Conservation (phyloP, 2,113 vertebrate genomes). For the Peromyscus leucopus region DNA sequence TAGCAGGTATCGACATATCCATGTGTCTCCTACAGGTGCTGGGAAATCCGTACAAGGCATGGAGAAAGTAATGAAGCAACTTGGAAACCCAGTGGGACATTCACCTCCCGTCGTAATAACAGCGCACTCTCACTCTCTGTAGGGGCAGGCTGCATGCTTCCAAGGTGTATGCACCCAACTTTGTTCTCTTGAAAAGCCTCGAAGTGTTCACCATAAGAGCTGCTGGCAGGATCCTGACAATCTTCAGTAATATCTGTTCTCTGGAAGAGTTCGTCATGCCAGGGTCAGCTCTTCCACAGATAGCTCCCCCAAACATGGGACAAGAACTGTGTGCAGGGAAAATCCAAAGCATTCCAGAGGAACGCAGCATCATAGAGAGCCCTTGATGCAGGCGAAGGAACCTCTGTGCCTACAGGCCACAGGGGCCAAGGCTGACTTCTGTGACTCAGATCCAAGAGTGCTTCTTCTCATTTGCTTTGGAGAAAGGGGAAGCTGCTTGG, state of each 20-base stretch:
- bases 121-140: slow-evolving; percentile 46
- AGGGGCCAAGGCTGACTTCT: fast-evolving
- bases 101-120: slow-evolving; percentile 68
- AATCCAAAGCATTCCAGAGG: slow-evolving; percentile 60
- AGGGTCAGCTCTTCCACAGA: slow-evolving; percentile 59
- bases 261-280: slow-evolving; percentile 71
- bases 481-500: fast-evolving
- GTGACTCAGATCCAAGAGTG: background rate
- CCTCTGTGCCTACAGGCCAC: fast-evolving
- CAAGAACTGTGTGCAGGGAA: slow-evolving; percentile 16
- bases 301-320: background rate
- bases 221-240: slow-evolving; percentile 60
- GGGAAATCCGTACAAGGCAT: slow-evolving; percentile 80
- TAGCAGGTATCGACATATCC: slow-evolving; percentile 70
- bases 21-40: slow-evolving; percentile 71
- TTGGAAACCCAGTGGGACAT: slow-evolving; percentile 76
- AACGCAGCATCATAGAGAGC: background rate
- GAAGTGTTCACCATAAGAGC: slow-evolving; percentile 74
- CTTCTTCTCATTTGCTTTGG: background rate
- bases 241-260: slow-evolving; percentile 73
- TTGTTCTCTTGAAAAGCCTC: slow-evolving; percentile 69
- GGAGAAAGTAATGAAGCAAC: slow-evolving; percentile 76
- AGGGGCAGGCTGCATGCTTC: slow-evolving; percentile 24
- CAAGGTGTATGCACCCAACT: slow-evolving; percentile 75
- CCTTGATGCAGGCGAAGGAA: fast-evolving